Evolutionary conservation across 2,797 vertebrate genomes (phyloP).

Genomic region (Tachyglossus aculeatus): DNA sequence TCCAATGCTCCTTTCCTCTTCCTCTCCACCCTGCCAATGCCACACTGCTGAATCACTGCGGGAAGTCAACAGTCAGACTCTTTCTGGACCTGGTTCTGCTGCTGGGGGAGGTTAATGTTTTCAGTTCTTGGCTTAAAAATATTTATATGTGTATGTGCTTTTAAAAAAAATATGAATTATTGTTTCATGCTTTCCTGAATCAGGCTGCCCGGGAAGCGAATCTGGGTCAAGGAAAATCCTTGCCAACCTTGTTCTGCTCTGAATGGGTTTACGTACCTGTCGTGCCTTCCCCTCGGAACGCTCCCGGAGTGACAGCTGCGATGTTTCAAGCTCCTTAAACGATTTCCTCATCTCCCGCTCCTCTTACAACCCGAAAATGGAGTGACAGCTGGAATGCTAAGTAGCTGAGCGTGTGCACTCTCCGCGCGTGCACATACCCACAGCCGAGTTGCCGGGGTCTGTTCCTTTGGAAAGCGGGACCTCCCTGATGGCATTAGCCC

Average conservation of each 20-base stretch:
- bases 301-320: slow-evolving; percentile 59
- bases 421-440: neutral
- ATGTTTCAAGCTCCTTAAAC: slow-evolving; percentile 61
- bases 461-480: neutral
- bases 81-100: slow-evolving; percentile 70
- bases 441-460: too few species aligned
- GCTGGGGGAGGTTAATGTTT: slow-evolving; percentile 73
- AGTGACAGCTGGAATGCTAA: slow-evolving; percentile 51
- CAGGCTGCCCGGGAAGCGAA: slow-evolving; percentile 56
- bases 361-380: slow-evolving; percentile 49
- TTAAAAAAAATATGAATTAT: slow-evolving; percentile 56
- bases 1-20: slow-evolving; percentile 36
- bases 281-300: slow-evolving; percentile 50
- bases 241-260: slow-evolving; percentile 50
- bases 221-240: slow-evolving; percentile 53
- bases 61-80: slow-evolving; percentile 62
- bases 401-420: neutral
- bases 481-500: slow-evolving; percentile 65
- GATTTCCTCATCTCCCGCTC: slow-evolving; percentile 53
- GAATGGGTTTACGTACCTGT: slow-evolving; percentile 61
- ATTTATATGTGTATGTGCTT: too few species aligned
- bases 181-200: slow-evolving; percentile 50
- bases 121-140: slow-evolving; percentile 50
- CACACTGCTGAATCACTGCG: slow-evolving; percentile 54
- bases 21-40: slow-evolving; percentile 21